Evolutionary conservation across 2,888 invertebrate genomes (phyloP).

Genomic region (Microdon myrmicae): DNA sequence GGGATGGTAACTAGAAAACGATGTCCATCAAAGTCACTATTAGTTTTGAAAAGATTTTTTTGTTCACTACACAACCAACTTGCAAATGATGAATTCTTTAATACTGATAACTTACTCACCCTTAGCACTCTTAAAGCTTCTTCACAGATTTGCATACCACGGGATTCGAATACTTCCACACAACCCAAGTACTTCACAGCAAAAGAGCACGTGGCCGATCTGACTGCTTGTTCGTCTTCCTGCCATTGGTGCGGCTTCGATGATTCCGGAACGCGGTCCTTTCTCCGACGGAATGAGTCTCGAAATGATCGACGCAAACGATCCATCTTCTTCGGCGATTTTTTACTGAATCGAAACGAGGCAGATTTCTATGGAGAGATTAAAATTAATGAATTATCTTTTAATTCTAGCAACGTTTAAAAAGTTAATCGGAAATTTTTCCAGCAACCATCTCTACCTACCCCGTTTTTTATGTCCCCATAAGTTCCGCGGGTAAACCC

Average conservation of each 20-base stretch:
- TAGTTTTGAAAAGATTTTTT: too few species aligned
- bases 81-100: too few species aligned
- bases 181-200: slow-evolving; percentile 98
- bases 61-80: too few species aligned
- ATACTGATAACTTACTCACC: too few species aligned
- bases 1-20: too few species aligned
- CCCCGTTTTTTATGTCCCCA: slow-evolving; percentile 68
- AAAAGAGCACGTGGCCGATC: slow-evolving; percentile 96
- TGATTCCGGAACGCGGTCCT: slow-evolving; percentile 88
- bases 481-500: slow-evolving; percentile 68
- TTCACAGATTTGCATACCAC: slow-evolving; percentile 99
- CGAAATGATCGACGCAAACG: slow-evolving; percentile 88
- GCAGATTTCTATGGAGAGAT: slow-evolving; percentile 69
- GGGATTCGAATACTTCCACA: slow-evolving; percentile 98
- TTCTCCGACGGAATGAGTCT: slow-evolving; percentile 92
- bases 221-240: slow-evolving; percentile 95
- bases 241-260: slow-evolving; percentile 98
- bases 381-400: slow-evolving; percentile 27
- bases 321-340: slow-evolving; percentile 85
- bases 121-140: slow-evolving; percentile 96
- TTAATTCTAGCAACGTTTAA: slow-evolving; percentile 28
- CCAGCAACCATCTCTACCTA: slow-evolving; percentile 62
- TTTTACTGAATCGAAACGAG: slow-evolving; percentile 70
- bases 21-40: too few species aligned
- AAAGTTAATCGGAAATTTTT: slow-evolving; percentile 56